Evolutionary conservation across 92 coral and sea anemone species (phyloP).

Genomic region (Scolanthus callimorphus): DNA sequence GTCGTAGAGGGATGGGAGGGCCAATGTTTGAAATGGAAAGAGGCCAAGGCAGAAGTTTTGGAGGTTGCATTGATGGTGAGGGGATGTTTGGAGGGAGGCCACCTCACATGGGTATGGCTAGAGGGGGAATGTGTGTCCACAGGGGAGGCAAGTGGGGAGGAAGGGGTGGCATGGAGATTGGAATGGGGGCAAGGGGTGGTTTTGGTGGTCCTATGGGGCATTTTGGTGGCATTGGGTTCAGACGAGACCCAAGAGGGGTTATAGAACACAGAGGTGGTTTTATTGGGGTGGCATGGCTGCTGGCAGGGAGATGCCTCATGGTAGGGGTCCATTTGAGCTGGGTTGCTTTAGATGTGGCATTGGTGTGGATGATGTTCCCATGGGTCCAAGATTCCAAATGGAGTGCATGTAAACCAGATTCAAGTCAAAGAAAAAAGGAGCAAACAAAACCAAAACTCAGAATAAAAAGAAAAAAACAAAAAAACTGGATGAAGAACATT

Average conservation of each 20-base stretch:
- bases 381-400: background rate
- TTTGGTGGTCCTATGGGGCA: slow-evolving; percentile 3
- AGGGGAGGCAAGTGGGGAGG: slow-evolving; percentile 6
- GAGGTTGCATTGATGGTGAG: background rate
- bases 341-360: too few relatives aligned
- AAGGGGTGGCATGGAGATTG: background rate
- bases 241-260: background rate
- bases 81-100: background rate
- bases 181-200: too few relatives aligned
- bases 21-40: slow-evolving; percentile 18
- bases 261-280: background rate
- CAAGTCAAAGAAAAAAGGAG: background rate
- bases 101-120: slow-evolving; percentile 14
- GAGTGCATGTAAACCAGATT: background rate
- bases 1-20: slow-evolving; percentile 5
- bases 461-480: background rate
- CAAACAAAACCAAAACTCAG: background rate
- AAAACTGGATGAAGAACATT: too few relatives aligned
- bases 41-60: slow-evolving; percentile 10
- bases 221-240: background rate
- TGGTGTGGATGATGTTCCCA: too few relatives aligned
- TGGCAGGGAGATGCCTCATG: background rate
- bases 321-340: too few relatives aligned
- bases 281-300: background rate
- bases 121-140: slow-evolving; percentile 16